These are phyloP conservation scores for Cynopterus sphinx DNA, from an alignment of 2,797 vertebrate genomes.

Conservation along the genomic window DNA sequence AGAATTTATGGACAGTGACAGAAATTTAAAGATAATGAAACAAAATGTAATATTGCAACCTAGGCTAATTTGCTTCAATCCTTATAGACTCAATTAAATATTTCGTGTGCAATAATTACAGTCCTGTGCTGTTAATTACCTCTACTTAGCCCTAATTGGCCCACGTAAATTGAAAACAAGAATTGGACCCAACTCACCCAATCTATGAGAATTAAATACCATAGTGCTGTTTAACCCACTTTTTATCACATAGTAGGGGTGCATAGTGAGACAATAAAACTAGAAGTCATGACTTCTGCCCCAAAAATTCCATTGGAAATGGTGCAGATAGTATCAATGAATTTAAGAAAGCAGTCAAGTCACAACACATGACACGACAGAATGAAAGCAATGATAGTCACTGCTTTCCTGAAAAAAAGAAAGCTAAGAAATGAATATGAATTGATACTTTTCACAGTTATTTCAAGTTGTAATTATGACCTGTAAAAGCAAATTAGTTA, in stretches of 20 bases:
- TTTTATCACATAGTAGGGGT: not conserved
- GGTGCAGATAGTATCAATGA: not conserved
- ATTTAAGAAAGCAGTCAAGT: not conserved
- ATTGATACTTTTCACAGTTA: not conserved
- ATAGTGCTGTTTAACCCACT: not conserved
- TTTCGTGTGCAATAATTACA: not conserved
- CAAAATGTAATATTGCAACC: not conserved
- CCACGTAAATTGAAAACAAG: conserved; percentile 2
- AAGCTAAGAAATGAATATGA: not conserved
- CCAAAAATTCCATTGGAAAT: not conserved
- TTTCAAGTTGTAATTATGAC: not conserved
- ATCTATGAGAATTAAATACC: not conserved
- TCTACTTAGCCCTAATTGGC: not conserved
- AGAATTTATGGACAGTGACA: not conserved
- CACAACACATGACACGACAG: not conserved
- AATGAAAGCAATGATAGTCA: not conserved
- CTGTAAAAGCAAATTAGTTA: not conserved
- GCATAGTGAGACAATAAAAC: not conserved
- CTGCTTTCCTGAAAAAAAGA: not conserved
- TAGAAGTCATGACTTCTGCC: not conserved
- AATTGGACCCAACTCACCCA: not conserved
- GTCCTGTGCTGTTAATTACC: not conserved
- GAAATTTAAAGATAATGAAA: conserved; percentile 42
- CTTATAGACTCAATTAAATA: not conserved
- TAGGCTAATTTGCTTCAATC: not conserved